Conservation (phyloP, 2,797 vertebrate species). For the Aplochiton taeniatus region DNA sequence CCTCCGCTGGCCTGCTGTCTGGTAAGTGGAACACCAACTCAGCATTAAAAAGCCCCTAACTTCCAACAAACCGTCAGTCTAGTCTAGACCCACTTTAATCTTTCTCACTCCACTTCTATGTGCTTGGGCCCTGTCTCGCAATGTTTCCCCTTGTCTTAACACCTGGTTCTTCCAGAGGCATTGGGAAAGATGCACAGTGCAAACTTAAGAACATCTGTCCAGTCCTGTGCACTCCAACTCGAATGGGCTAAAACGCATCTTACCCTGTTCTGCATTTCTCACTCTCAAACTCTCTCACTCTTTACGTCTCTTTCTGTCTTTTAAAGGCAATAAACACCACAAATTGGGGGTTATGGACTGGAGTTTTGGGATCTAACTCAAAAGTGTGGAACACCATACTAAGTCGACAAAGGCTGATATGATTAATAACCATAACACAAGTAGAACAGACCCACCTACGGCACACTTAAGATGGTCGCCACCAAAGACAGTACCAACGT, state of each 20-base stretch:
- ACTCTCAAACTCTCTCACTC: neutral
- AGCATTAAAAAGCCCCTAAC: constrained; percentile 38
- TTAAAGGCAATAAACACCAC: too few species aligned
- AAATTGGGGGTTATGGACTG: neutral
- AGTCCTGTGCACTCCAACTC: too few species aligned
- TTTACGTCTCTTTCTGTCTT: neutral
- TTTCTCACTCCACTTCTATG: constrained; percentile 47
- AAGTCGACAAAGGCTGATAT: too few species aligned
- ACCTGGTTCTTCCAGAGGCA: constrained; percentile 25
- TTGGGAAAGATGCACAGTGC: too few species aligned
- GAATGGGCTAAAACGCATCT: too few species aligned
- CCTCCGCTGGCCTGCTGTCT: constrained; percentile 11
- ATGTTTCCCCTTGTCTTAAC: constrained; percentile 59
- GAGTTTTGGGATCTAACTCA: too few species aligned
- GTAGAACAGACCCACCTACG: too few species aligned
- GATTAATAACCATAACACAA: too few species aligned
- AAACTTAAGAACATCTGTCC: too few species aligned
- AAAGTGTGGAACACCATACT: too few species aligned
- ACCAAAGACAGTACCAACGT: too few species aligned
- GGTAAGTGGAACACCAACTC: constrained; percentile 38
- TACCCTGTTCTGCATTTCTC: neutral
- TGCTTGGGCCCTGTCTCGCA: constrained; percentile 45
- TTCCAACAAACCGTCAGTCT: constrained; percentile 25
- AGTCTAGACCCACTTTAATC: constrained; percentile 51
- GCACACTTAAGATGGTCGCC: too few species aligned